Base-by-base conservation (phyloP, 1,140 invertebrate genomes). In the Augochlora pura region DNA sequence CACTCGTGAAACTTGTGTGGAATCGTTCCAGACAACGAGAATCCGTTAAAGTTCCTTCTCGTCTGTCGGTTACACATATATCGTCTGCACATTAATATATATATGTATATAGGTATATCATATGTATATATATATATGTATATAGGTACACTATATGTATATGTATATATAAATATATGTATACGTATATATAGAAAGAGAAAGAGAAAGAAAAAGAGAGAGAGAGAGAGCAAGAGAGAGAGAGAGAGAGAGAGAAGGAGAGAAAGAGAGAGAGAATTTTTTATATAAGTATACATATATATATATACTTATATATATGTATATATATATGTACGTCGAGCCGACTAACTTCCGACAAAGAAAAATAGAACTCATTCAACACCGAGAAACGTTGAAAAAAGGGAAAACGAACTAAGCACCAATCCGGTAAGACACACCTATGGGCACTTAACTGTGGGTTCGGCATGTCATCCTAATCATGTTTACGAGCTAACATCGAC, bases 341-440 rank as follows among this genome's bases (percentile, higher is more conserved):
- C 85, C 80, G 84, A 82, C 83, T 79, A 85, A 85, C 39, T 85
- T 77, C 82, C 80, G 83, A 86, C 80, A 72, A 86, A 85, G 68
- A 59, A 74, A 83, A 63, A 82, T 73, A 69, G 80, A 86, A 83
- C 87, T 87, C 74, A 83, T 82, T 84, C 73, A 87, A 88, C 83
- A 77, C 80, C 86, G 87, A 84, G 79, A 88, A 82, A 86, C 76
- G 80, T 88, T 80, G 84, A 87, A 85, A 78, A 87, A 82, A 82
- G 82, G 77, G 62, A 89, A 88, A 90, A 90, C 76, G 85, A 89
- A 90, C 84, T 87, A 90, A 89, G 88, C 88, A 86, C 84, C 86
- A 90, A 83, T 89, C 83, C 84, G 89, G 85, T 88, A 86, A 89
- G 82, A 85, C 86, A 91, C 89, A 91, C 89, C 88, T 90, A 91